These are phyloP conservation scores for Rhinopithecus roxellana DNA, from an alignment of 2,113 vertebrate species.

Conservation along the genomic window DNA sequence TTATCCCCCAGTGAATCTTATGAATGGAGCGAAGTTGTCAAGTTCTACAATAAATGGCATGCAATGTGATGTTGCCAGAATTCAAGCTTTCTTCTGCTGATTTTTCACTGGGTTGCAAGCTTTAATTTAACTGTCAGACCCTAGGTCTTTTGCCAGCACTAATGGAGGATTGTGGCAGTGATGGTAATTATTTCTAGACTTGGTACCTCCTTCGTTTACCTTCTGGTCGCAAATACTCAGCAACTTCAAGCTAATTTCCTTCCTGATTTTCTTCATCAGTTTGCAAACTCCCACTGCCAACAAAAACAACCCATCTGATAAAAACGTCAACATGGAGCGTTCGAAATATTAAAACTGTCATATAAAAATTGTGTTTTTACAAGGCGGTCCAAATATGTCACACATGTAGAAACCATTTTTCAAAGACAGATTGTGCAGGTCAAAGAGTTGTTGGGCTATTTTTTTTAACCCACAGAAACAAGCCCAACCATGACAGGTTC, in stretches of 20 bases:
- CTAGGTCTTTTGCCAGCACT: constrained; percentile 39
- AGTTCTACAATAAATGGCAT: constrained; percentile 25
- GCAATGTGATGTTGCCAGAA: constrained; percentile 44
- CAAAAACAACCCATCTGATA: constrained; percentile 64
- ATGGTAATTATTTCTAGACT: constrained; percentile 65
- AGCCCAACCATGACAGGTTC: neutral
- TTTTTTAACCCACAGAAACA: constrained; percentile 9
- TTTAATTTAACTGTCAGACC: constrained; percentile 70
- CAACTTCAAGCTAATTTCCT: constrained; percentile 61
- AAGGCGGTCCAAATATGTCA: constrained; percentile 52
- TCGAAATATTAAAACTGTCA: constrained; percentile 61
- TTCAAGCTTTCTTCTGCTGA: constrained; percentile 35
- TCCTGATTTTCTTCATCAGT: constrained; percentile 69
- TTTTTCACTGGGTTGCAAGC: constrained; percentile 48
- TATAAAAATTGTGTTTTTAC: constrained; percentile 51
- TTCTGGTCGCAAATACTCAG: constrained; percentile 30
- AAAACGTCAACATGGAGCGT: constrained; percentile 36
- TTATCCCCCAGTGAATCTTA: neutral
- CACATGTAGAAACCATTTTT: constrained; percentile 34
- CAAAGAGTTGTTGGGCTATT: constrained; percentile 34
- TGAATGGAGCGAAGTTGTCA: constrained; percentile 52
- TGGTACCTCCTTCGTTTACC: constrained; percentile 57
- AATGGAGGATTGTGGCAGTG: constrained; percentile 32
- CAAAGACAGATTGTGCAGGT: constrained; percentile 49
- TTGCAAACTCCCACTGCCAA: constrained; percentile 68